phyloP scores from a whole-genome alignment of 2,888 invertebrate genomes.

The Bugula neritina region DNA sequence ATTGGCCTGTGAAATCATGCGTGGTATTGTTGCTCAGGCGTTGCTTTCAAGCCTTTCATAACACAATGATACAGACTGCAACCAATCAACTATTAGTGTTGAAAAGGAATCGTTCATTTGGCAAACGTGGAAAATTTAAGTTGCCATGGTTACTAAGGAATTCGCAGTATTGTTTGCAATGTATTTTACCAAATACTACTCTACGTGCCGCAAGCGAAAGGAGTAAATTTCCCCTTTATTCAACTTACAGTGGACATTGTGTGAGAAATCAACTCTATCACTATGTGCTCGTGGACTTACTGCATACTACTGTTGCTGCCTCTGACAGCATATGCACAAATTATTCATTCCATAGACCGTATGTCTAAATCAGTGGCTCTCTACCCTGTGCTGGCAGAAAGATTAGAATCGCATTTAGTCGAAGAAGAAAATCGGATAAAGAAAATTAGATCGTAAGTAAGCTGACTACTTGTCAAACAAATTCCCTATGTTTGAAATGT shows the following conservation, averaged over 20 bases:
- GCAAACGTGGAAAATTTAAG: too few relatives aligned
- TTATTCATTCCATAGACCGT: constrained; percentile 11
- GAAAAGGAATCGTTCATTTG: too few relatives aligned
- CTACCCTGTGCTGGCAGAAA: neutral
- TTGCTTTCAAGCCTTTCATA: too few relatives aligned
- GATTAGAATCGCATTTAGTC: neutral
- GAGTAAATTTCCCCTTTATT: too few relatives aligned
- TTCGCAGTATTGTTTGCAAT: too few relatives aligned
- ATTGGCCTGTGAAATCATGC: too few relatives aligned
- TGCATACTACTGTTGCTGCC: neutral
- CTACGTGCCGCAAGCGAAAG: neutral
- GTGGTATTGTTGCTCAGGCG: too few relatives aligned
- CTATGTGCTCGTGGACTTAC: neutral
- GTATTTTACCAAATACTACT: neutral
- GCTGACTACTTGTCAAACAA: neutral
- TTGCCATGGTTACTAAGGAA: neutral
- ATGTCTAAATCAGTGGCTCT: neutral
- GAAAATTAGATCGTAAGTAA: neutral
- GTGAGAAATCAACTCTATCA: neutral
- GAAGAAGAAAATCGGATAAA: neutral
- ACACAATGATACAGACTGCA: too few relatives aligned
- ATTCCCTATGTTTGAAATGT: neutral
- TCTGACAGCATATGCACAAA: neutral
- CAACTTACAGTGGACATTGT: neutral
- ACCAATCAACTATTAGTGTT: too few relatives aligned